These are phyloP conservation scores for Cryptosula pallasiana DNA, from an alignment of 2,888 invertebrate genomes.

Conservation along the genomic window DNA sequence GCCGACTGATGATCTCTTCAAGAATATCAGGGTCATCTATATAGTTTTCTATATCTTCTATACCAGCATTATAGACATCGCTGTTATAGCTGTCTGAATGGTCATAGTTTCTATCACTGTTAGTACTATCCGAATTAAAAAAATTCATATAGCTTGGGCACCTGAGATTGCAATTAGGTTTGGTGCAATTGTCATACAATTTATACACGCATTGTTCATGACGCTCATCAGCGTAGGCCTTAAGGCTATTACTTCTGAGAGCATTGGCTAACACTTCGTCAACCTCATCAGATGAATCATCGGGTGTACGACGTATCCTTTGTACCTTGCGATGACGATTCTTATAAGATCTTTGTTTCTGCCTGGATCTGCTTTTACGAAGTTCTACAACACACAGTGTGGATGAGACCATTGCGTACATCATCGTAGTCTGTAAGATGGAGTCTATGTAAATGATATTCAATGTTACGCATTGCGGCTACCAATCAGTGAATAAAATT, in stretches of 20 bases:
- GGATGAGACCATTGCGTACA: too few species aligned
- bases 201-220: conserved; percentile 1
- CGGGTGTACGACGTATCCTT: neutral
- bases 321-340: neutral
- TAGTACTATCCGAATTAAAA: neutral
- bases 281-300: neutral
- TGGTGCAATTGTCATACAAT: conserved; percentile 1
- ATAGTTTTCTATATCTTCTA: conserved; percentile 4
- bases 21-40: conserved; percentile 2
- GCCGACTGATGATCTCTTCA: neutral
- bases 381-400: neutral
- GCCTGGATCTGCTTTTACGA: neutral
- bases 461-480: too few species aligned
- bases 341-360: neutral
- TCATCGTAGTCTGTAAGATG: too few species aligned
- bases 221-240: neutral
- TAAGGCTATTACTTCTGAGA: neutral
- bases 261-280: conserved; percentile 14
- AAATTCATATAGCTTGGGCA: conserved; percentile 4
- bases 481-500: too few species aligned
- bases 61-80: conserved; percentile 10
- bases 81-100: neutral
- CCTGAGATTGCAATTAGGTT: conserved; percentile 13
- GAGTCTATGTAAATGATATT: too few species aligned
- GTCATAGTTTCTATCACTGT: neutral